A percentile compares a stretch with the other conserved stretches of the same genome.
Evolutionary conservation across 2,888 invertebrate species (phyloP).

Genomic region (Andrena bucephala): DNA sequence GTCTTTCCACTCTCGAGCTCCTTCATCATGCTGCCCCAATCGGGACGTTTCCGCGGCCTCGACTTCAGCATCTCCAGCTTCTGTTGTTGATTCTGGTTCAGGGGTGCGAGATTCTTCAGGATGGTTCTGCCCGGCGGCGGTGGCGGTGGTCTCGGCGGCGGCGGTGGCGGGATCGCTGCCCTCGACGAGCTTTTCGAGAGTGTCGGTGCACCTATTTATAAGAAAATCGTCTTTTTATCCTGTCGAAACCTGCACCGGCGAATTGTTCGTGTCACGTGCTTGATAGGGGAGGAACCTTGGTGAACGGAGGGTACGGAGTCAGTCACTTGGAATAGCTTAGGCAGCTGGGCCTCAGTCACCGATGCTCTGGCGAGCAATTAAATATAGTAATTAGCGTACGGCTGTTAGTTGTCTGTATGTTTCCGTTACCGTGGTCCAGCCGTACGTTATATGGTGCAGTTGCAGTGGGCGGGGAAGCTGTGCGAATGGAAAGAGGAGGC

Average conservation of each 20-base stretch:
- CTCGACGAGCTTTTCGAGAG: conserved; percentile 83
- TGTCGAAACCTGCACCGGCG: background rate
- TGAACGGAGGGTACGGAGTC: background rate
- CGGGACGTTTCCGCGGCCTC: conserved; percentile 92
- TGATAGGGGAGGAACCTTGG: background rate
- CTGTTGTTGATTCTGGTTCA: conserved; percentile 88
- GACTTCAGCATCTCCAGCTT: conserved; percentile 90
- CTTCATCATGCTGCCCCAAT: conserved; percentile 96
- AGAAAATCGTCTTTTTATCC: conserved; percentile 49
- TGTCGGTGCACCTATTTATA: conserved; percentile 81
- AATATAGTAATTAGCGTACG: background rate
- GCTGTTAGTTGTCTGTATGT: background rate
- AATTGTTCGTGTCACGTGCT: background rate
- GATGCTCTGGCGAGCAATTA: background rate
- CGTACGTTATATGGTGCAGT: background rate
- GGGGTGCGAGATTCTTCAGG: conserved; percentile 86
- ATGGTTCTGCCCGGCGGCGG: conserved; percentile 85
- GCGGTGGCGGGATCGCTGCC: conserved; percentile 86
- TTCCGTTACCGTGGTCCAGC: background rate
- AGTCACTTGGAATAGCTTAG: background rate
- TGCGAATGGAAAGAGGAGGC: background rate
- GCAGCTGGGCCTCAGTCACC: background rate
- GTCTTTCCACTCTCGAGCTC: conserved; percentile 94
- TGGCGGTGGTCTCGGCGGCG: conserved; percentile 91
- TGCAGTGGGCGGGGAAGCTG: background rate